These are phyloP conservation scores for Poeciliopsis retropinna DNA, from an alignment of 2,113 vertebrate species.

Conservation along the genomic window DNA sequence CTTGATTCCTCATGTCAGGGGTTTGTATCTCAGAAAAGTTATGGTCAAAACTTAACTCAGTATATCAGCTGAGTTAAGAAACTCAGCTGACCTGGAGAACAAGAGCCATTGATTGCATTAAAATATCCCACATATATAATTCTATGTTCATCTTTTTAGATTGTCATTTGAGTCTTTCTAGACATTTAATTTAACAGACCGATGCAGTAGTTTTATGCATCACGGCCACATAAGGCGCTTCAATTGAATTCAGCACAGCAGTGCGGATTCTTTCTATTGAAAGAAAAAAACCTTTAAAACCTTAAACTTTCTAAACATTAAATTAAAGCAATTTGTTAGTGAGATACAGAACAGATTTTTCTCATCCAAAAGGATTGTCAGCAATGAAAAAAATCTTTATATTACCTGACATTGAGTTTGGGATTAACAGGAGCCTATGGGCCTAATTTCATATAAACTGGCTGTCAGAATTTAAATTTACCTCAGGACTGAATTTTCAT, in stretches of 20 bases:
- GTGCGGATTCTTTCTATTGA: too few species aligned
- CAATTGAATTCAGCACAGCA: background rate
- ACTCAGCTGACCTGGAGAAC: background rate
- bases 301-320: background rate
- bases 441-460: background rate
- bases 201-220: background rate
- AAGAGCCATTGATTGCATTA: background rate
- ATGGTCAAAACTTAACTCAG: slow-evolving; percentile 26
- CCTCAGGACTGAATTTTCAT: too few species aligned
- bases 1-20: slow-evolving; percentile 24
- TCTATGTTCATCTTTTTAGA: too few species aligned
- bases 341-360: background rate
- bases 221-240: background rate
- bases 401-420: too few species aligned
- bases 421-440: background rate
- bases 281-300: too few species aligned
- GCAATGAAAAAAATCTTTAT: background rate
- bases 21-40: slow-evolving; percentile 2
- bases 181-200: background rate
- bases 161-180: background rate
- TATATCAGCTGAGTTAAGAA: background rate
- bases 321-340: background rate
- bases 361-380: background rate
- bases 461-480: background rate
- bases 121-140: background rate